Conservation (phyloP, 1,140 invertebrate genomes). For the Physella acuta region DNA sequence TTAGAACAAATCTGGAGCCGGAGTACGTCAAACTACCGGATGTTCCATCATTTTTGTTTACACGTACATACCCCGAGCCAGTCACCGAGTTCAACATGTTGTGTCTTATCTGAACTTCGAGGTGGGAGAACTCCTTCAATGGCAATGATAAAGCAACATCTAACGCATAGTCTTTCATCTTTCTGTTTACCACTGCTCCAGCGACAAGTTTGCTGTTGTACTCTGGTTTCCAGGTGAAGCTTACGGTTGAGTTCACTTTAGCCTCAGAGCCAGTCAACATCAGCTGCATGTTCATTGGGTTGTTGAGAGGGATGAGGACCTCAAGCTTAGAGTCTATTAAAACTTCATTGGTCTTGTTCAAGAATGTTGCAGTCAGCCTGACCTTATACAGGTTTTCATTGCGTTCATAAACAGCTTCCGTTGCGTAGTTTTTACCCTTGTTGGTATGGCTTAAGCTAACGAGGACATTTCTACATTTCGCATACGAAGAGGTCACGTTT, state of each 20-base stretch:
- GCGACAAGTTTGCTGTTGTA: background rate
- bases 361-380: conserved; percentile 23
- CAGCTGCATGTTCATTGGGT: background rate
- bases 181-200: background rate
- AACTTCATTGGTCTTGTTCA: background rate
- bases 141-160: background rate
- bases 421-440: background rate
- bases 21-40: background rate
- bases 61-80: background rate
- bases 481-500: conserved; percentile 10
- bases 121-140: background rate
- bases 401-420: conserved; percentile 3
- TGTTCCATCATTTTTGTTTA: background rate
- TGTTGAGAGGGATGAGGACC: background rate
- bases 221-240: conserved; percentile 3
- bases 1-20: background rate
- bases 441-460: conserved; percentile 21
- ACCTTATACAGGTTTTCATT: conserved; percentile 27
- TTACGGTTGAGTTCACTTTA: conserved; percentile 1
- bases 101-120: conserved; percentile 2
- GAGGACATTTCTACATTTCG: background rate
- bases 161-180: conserved; percentile 2
- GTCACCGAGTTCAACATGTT: background rate
- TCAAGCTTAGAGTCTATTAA: conserved; percentile 6
- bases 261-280: background rate